These are phyloP conservation scores for Oegoconia quadripuncta DNA, from an alignment of 2,888 invertebrate genomes.

Conservation along the genomic window DNA sequence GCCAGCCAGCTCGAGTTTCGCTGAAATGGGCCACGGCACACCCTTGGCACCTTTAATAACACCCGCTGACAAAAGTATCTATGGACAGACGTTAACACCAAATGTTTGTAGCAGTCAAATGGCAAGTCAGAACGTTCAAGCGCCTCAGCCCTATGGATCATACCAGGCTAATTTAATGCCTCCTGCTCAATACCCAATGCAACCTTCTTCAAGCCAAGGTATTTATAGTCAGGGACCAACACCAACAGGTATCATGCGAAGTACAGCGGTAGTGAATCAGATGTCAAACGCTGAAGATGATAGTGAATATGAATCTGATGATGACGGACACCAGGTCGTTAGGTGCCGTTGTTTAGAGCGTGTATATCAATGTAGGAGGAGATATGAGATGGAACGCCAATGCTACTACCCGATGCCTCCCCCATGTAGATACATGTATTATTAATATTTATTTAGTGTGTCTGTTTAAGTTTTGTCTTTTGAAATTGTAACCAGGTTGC, in stretches of 20 bases:
- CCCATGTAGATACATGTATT: too few species aligned
- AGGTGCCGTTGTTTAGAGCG: background rate
- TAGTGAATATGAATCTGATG: background rate
- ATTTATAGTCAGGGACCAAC: background rate
- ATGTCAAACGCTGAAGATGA: background rate
- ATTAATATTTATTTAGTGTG: background rate
- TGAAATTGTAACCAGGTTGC: too few species aligned
- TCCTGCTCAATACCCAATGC: too few species aligned
- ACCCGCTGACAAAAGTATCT: too few species aligned
- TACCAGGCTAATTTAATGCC: too few species aligned
- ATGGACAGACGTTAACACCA: too few species aligned
- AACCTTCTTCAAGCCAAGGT: too few species aligned
- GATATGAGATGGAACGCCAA: background rate
- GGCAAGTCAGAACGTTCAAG: too few species aligned
- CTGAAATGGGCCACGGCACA: background rate
- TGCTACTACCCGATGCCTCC: background rate
- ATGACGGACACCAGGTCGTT: background rate
- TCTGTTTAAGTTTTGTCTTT: too few species aligned
- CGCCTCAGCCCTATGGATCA: too few species aligned
- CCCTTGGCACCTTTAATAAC: background rate
- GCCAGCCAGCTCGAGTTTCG: slow-evolving; percentile 27
- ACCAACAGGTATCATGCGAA: too few species aligned
- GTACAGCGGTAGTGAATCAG: background rate
- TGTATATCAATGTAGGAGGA: background rate
- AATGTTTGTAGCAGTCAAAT: too few species aligned